phyloP scores from a whole-genome alignment of 2,113 vertebrate species.

The Heterocephalus glaber region DNA sequence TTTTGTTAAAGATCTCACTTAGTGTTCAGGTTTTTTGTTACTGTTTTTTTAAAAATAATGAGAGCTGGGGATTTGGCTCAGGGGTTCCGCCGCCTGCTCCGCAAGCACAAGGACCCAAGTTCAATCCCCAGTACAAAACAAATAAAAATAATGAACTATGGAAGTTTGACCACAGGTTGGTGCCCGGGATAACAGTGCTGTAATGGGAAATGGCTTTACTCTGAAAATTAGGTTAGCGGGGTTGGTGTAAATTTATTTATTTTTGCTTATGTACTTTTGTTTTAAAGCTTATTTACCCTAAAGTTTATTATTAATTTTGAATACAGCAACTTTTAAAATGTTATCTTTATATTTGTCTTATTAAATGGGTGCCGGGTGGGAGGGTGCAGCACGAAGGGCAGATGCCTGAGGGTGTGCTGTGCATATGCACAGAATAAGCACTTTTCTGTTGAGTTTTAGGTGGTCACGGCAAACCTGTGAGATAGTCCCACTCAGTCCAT shows the following conservation, averaged over 20 bases:
- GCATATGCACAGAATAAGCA: not conserved
- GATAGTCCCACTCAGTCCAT: not conserved
- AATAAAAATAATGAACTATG: constrained; percentile 82
- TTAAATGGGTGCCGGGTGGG: constrained; percentile 52
- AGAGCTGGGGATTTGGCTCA: too few relatives aligned
- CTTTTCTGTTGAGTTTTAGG: not conserved
- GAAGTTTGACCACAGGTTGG: constrained; percentile 79
- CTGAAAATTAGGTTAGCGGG: constrained; percentile 81
- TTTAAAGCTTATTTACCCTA: constrained; percentile 84
- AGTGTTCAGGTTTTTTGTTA: constrained; percentile 76
- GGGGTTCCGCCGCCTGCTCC: too few relatives aligned
- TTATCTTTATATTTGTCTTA: constrained; percentile 75
- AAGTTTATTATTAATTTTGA: constrained; percentile 83
- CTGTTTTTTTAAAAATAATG: constrained; percentile 75
- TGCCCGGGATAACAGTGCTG: constrained; percentile 75
- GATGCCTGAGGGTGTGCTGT: not conserved
- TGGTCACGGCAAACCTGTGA: not conserved
- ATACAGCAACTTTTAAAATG: constrained; percentile 77
- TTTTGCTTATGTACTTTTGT: constrained; percentile 82
- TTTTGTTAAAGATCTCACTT: constrained; percentile 84
- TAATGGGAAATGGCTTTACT: constrained; percentile 80
- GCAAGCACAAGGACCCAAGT: too few relatives aligned
- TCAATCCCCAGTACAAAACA: too few relatives aligned
- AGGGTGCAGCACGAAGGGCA: not conserved
- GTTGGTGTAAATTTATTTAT: constrained; percentile 86